phyloP scores from a whole-genome alignment of 2,797 vertebrate species.

The Somateria mollissima region DNA sequence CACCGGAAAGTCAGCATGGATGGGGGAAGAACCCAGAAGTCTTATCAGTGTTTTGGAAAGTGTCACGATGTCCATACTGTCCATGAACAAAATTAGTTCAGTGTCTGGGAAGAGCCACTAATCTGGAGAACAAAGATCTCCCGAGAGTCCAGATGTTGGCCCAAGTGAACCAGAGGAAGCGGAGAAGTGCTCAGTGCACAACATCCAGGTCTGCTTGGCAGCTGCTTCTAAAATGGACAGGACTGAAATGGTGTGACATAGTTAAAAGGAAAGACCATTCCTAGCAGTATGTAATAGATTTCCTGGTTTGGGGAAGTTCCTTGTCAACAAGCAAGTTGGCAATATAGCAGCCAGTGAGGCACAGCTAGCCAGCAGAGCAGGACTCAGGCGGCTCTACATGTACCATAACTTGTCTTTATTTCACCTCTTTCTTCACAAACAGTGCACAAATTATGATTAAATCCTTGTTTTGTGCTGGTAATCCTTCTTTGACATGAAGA shows the following conservation, averaged over 20 bases:
- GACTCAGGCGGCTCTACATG: not conserved
- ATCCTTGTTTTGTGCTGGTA: not conserved
- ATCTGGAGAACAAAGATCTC: not conserved
- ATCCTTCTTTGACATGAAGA: rapidly evolving
- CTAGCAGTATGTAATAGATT: not conserved
- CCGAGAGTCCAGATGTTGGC: not conserved
- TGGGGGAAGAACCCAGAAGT: not conserved
- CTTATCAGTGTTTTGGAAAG: not conserved
- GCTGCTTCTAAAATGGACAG: not conserved
- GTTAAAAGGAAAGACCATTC: not conserved
- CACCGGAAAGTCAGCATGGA: not conserved
- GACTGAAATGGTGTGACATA: not conserved
- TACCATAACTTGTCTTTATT: not conserved
- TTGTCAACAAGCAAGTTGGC: not conserved
- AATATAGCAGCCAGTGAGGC: not conserved
- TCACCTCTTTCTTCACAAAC: not conserved
- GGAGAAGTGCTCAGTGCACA: not conserved
- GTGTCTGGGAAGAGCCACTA: not conserved
- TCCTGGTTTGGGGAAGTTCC: not conserved
- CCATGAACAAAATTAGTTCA: not conserved
- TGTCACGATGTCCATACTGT: rapidly evolving
- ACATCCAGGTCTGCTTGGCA: not conserved
- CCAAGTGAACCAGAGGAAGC: not conserved
- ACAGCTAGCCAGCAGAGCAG: not conserved
- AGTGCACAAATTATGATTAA: not conserved